phyloP scores from a whole-genome alignment of 2,888 invertebrate genomes.

The Apodemia duryi region DNA sequence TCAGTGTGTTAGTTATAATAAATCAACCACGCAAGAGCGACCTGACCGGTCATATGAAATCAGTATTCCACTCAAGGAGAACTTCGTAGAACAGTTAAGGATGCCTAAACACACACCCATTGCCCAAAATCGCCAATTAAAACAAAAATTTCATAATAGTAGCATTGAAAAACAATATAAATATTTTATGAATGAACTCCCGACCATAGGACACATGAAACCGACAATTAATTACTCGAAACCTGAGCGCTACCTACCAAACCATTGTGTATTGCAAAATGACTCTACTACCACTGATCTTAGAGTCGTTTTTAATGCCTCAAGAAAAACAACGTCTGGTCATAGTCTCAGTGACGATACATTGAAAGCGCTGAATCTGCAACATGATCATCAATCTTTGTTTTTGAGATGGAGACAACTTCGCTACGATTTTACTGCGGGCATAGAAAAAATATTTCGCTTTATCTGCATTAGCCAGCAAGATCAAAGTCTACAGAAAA shows the following conservation, averaged over 20 bases:
- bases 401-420: neutral
- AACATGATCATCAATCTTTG: conserved; percentile 12
- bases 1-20: conserved; percentile 19
- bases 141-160: neutral
- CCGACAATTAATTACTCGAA: conserved; percentile 7
- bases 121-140: neutral
- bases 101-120: neutral
- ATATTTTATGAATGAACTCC: conserved; percentile 15
- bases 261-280: neutral
- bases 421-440: neutral
- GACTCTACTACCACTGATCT: conserved; percentile 18
- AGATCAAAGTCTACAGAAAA: conserved; percentile 30
- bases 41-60: neutral
- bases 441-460: neutral
- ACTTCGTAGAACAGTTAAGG: neutral
- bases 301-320: conserved; percentile 32
- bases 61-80: neutral
- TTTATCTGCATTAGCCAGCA: neutral
- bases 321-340: conserved; percentile 26
- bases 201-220: conserved; percentile 14
- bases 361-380: conserved; percentile 29
- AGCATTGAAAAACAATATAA: neutral
- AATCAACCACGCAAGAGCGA: neutral
- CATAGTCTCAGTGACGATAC: conserved; percentile 32
- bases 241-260: too few species aligned